Evolutionary conservation across 2,797 vertebrate genomes (phyloP), one percentile per base, ranked within the genome.

Genomic region (Danio kyathit): DNA sequence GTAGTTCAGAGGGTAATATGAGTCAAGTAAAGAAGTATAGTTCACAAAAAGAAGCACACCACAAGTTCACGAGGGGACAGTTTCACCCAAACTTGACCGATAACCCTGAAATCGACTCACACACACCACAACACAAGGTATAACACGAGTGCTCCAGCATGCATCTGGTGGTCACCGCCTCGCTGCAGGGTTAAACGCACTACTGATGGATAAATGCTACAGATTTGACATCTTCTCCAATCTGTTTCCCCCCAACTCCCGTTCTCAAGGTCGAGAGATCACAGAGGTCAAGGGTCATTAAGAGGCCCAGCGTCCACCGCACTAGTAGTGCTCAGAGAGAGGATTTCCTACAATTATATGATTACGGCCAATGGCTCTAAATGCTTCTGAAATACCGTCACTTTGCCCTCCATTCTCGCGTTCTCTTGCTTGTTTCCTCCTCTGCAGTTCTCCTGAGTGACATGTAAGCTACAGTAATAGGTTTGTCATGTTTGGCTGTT

Each of bases 321-420:
- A 81, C 40, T 44, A 83, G 87, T 63, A 73, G 19, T 61, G 66
- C 16, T 83, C 67, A 6, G 8, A 61, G 61, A 82, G 49, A 83
- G 84, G 87, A 90, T 88, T 78, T 83, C 82, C 66, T 79, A 59
- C 79, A 71, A 86, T 81, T 87, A 87, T 84, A 59, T 84, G 82
- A 48, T 90, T 87, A 90, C 82, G 40, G 5, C 79, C 48, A n/a
- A 69, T 81, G 56, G 56, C 83, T 73, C 82, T 86, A 89, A 87
- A 59, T 84, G 79, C 81, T 84, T 70, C 81, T 66, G 71, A 76
- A 72, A 76, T 40, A 80, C 69, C 60, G 10, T 72, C 70, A 65
- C 51, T 59, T 76, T 72, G 57, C 61, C 60, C 78, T 73, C 56
- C 14, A 73, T 43, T 77, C 43, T 59, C 41, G 52, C 9, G 0